Conservation (phyloP, 2,113 vertebrate genomes). For the Paratilapia polleni region DNA sequence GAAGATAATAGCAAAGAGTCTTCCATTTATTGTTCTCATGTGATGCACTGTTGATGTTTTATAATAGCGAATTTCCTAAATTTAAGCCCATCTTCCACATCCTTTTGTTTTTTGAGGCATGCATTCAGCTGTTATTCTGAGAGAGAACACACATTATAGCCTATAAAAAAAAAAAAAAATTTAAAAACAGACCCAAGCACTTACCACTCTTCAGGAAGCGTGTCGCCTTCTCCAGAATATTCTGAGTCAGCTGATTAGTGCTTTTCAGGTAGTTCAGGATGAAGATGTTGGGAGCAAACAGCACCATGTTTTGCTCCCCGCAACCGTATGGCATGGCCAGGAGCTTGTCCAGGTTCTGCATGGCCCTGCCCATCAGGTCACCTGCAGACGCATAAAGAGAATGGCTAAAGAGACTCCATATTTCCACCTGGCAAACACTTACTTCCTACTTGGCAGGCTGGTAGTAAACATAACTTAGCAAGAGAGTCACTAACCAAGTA, state of each 20-base stretch:
- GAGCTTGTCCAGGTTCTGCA: conserved; percentile 82
- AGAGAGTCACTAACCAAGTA: conserved; percentile 77
- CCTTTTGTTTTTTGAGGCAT: too few species aligned
- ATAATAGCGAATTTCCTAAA: too few species aligned
- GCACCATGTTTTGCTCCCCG: conserved; percentile 89
- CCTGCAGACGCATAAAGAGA: conserved; percentile 64
- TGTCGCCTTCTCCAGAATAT: conserved; percentile 73
- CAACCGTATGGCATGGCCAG: conserved; percentile 84
- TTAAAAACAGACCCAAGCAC: conserved; percentile 4
- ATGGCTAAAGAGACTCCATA: background rate
- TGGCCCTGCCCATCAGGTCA: conserved; percentile 83
- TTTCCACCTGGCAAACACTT: background rate
- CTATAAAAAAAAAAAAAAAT: too few species aligned
- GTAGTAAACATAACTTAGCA: background rate
- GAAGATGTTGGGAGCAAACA: conserved; percentile 88
- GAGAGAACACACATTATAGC: background rate
- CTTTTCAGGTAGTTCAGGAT: conserved; percentile 85
- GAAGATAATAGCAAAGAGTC: background rate
- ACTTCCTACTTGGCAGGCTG: background rate
- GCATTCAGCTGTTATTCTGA: background rate
- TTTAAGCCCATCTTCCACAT: too few species aligned
- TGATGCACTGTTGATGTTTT: background rate
- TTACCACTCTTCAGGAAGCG: conserved; percentile 82
- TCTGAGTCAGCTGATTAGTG: conserved; percentile 76
- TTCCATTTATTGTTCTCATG: background rate